Conservation (phyloP, 2,797 vertebrate species). For the Agapornis canus region DNA sequence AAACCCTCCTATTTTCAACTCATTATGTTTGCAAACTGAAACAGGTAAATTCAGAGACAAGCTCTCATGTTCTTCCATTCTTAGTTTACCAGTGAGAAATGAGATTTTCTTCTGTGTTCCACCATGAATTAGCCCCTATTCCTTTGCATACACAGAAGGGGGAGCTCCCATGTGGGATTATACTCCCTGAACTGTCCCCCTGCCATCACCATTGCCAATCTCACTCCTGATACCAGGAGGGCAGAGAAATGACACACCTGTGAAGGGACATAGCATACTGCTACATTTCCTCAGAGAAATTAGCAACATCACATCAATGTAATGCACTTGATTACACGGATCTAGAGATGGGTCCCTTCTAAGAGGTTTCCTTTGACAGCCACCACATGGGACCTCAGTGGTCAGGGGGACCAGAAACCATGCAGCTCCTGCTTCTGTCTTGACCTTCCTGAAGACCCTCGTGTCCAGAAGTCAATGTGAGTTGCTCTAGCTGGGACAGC, state of each 20-base stretch:
- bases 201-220: background rate
- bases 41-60: background rate
- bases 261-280: background rate
- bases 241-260: fast-evolving
- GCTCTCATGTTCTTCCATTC: background rate
- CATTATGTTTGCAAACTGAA: background rate
- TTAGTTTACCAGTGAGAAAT: background rate
- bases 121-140: background rate
- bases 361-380: background rate
- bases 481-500: background rate
- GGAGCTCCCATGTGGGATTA: background rate
- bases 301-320: background rate
- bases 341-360: background rate
- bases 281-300: background rate
- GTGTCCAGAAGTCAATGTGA: background rate
- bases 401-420: background rate
- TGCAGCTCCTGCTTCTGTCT: background rate
- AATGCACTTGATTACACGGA: background rate
- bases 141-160: background rate
- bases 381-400: background rate
- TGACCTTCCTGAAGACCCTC: background rate
- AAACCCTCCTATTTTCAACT: background rate
- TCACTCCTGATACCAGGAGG: background rate
- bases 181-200: background rate
- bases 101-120: background rate